phyloP scores from a whole-genome alignment of 2,888 invertebrate species.

The Polyommatus icarus region DNA sequence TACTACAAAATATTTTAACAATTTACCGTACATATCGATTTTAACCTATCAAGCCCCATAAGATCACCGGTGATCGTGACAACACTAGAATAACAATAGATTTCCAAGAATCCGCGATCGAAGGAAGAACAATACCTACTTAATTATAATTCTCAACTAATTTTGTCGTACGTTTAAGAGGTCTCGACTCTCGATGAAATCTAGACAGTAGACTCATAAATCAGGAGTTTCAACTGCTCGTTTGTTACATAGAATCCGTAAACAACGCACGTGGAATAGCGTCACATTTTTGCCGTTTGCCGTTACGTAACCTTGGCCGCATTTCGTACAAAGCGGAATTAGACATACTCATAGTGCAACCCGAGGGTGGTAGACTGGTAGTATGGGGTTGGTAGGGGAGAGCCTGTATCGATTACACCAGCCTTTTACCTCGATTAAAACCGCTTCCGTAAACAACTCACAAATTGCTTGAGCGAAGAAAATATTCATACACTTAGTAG shows the following conservation, averaged over 20 bases:
- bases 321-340: neutral
- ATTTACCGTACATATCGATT: no score
- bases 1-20: no score
- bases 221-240: neutral
- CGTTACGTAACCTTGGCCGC: slow-evolving; percentile 11
- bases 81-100: no score
- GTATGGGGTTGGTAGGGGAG: neutral
- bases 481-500: no score
- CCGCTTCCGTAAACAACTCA: neutral
- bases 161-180: neutral
- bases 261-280: neutral
- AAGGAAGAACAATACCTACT: no score
- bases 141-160: neutral
- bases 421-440: slow-evolving; percentile 4
- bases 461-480: neutral
- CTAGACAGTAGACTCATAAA: neutral
- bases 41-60: no score
- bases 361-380: slow-evolving; percentile 1
- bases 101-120: no score
- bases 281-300: neutral
- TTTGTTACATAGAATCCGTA: neutral
- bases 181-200: no score
- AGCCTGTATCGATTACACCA: neutral
- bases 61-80: no score
- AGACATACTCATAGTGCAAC: slow-evolving; percentile 1